Evolutionary conservation across 2,797 vertebrate species (phyloP).

Genomic region (Mustela erminea): DNA sequence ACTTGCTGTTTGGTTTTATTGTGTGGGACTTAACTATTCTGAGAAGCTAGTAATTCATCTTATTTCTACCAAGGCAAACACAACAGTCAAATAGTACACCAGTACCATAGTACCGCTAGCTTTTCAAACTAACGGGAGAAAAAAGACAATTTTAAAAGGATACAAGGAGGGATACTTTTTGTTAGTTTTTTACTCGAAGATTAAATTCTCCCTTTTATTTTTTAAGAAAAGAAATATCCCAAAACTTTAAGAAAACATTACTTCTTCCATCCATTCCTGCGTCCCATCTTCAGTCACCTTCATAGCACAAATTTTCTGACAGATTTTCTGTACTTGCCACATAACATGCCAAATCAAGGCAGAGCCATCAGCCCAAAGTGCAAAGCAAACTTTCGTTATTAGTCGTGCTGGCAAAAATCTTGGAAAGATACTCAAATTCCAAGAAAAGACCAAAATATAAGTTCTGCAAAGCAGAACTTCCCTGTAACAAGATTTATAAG

Average conservation of each 20-base stretch:
- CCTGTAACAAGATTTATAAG: constrained; percentile 62
- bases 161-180: not conserved
- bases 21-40: not conserved
- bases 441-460: constrained; percentile 79
- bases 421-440: constrained; percentile 81
- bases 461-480: constrained; percentile 78
- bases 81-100: not conserved
- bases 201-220: not conserved
- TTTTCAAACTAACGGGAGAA: constrained; percentile 29
- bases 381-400: constrained; percentile 81
- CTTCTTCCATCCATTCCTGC: not conserved
- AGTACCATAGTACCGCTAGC: not conserved
- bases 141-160: constrained; percentile 52
- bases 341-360: constrained; percentile 26
- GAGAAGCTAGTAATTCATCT: not conserved
- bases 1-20: not conserved
- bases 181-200: constrained; percentile 46
- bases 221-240: constrained; percentile 19
- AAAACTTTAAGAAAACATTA: constrained; percentile 23
- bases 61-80: not conserved
- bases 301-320: constrained; percentile 40
- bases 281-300: not conserved
- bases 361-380: constrained; percentile 40
- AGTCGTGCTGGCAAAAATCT: constrained; percentile 76
- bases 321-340: constrained; percentile 26